Evolutionary conservation across 2,888 invertebrate genomes (phyloP).

Genomic region (Melieria omissa): DNA sequence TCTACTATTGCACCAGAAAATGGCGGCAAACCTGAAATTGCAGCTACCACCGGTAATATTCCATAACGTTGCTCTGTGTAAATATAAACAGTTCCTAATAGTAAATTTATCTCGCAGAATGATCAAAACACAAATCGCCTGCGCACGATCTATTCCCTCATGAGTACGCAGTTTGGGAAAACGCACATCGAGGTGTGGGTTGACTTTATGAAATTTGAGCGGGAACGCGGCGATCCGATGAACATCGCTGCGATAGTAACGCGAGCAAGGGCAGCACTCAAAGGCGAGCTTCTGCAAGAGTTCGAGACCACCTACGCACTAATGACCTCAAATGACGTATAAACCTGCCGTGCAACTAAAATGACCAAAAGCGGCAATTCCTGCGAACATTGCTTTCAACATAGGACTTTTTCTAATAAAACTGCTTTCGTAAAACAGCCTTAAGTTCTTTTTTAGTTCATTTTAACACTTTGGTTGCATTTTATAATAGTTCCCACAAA

Average conservation of each 20-base stretch:
- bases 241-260: constrained; percentile 71
- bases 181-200: constrained; percentile 77
- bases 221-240: constrained; percentile 71
- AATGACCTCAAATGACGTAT: constrained; percentile 44
- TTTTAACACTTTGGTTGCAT: no score
- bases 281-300: constrained; percentile 55
- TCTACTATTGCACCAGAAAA: constrained; percentile 72
- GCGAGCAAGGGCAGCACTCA: constrained; percentile 73
- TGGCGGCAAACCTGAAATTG: constrained; percentile 62
- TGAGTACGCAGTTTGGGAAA: constrained; percentile 75
- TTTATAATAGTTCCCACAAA: no score
- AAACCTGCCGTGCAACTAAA: background rate
- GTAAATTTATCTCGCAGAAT: constrained; percentile 43
- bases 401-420: no score
- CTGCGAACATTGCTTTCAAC: no score
- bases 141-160: constrained; percentile 73
- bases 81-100: background rate
- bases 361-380: no score
- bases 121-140: constrained; percentile 67
- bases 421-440: no score
- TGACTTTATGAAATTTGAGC: constrained; percentile 78
- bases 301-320: constrained; percentile 52
- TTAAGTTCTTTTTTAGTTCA: no score
- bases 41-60: no score
- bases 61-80: no score